Conservation (phyloP, 2,888 invertebrate species). For the Drosophila lutescens region DNA sequence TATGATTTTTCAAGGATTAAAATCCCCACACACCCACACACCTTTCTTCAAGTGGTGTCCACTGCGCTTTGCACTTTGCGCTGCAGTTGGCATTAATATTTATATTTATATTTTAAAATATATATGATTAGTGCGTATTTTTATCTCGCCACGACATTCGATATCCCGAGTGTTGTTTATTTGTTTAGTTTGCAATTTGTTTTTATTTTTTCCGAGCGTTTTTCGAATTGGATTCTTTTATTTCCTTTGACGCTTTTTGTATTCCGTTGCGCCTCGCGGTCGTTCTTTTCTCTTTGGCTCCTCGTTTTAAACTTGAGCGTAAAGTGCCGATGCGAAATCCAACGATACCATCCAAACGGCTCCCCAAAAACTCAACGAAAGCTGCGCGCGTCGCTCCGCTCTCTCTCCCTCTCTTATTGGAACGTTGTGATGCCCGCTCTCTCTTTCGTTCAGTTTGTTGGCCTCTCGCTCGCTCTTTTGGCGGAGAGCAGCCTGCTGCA, state of each 20-base stretch:
- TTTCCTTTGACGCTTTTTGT: slow-evolving; percentile 61
- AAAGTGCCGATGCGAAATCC: slow-evolving; percentile 34
- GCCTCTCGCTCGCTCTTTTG: slow-evolving; percentile 3
- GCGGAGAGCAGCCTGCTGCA: slow-evolving; percentile 47
- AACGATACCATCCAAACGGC: slow-evolving; percentile 1
- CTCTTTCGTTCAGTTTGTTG: slow-evolving; percentile 45
- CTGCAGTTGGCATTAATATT: slow-evolving; percentile 51
- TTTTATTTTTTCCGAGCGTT: slow-evolving; percentile 26
- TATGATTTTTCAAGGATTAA: neutral
- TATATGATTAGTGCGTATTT: slow-evolving; percentile 47
- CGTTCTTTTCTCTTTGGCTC: slow-evolving; percentile 58
- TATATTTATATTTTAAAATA: slow-evolving; percentile 35
- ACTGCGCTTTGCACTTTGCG: slow-evolving; percentile 43
- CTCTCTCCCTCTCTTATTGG: slow-evolving; percentile 7
- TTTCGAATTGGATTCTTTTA: slow-evolving; percentile 34
- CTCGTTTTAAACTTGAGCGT: slow-evolving; percentile 66
- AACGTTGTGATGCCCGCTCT: neutral
- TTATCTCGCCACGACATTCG: slow-evolving; percentile 62
- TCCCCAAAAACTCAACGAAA: slow-evolving; percentile 35
- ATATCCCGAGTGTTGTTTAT: slow-evolving; percentile 49
- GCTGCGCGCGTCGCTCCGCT: slow-evolving; percentile 36
- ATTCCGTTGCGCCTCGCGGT: slow-evolving; percentile 69
- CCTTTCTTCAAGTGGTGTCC: slow-evolving; percentile 60
- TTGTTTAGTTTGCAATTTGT: slow-evolving; percentile 50
- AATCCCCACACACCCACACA: slow-evolving; percentile 38